phyloP scores from a whole-genome alignment of 2,113 vertebrate species.

The Callipepla californica region DNA sequence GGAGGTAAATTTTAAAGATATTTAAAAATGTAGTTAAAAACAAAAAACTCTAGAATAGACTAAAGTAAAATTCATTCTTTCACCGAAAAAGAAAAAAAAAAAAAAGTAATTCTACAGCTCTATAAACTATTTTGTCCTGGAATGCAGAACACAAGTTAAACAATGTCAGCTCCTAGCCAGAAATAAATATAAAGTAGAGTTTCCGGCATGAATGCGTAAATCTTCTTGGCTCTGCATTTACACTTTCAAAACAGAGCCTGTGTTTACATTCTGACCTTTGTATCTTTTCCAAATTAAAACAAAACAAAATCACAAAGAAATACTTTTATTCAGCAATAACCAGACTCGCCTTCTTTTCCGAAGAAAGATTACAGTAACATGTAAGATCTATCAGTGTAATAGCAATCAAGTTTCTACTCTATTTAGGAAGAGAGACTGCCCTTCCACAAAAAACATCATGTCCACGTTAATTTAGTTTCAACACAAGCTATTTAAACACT shows the following conservation, averaged over 20 bases:
- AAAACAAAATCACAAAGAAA: constrained; percentile 20
- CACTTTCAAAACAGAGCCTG: constrained; percentile 18
- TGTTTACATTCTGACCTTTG: constrained; percentile 68
- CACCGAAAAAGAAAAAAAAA: not conserved
- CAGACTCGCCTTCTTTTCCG: not conserved
- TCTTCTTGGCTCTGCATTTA: constrained; percentile 64
- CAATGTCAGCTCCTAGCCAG: constrained; percentile 59
- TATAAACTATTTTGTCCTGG: constrained; percentile 60
- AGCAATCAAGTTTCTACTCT: constrained; percentile 64
- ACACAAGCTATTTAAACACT: constrained; percentile 44
- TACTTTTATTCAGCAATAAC: constrained; percentile 46
- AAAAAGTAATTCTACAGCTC: not conserved
- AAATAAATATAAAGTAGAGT: constrained; percentile 49
- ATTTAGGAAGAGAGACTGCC: not conserved
- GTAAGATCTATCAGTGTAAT: constrained; percentile 20
- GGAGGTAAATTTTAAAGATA: not conserved
- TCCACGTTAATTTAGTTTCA: constrained; percentile 57
- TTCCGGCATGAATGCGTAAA: constrained; percentile 47
- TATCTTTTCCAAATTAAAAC: constrained; percentile 29
- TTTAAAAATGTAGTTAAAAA: not conserved
- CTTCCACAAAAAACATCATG: constrained; percentile 40
- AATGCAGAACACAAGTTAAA: constrained; percentile 70
- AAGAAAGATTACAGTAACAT: not conserved
- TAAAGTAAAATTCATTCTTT: not conserved
- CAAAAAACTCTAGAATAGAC: not conserved